Conservation (phyloP, 2,113 vertebrate genomes). For the Taxidea taxus region DNA sequence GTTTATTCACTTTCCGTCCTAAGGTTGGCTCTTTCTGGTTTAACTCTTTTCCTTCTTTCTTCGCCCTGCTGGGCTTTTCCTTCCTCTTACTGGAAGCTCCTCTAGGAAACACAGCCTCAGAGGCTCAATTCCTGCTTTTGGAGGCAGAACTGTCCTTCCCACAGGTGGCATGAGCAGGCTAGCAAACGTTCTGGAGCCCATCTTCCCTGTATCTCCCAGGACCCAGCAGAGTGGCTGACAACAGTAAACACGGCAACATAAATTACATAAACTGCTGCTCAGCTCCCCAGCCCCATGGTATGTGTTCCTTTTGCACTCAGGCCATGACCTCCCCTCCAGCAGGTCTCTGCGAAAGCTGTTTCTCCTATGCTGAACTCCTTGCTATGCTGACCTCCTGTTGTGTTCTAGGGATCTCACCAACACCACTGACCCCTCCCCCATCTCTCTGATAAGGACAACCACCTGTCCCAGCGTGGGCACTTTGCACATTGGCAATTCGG, state of each 20-base stretch:
- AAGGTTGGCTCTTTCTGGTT: not conserved
- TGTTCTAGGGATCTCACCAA: not conserved
- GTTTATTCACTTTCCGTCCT: not conserved
- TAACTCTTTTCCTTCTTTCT: conserved; percentile 5
- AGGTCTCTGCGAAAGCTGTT: not conserved
- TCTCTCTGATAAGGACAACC: not conserved
- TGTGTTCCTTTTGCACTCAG: too few species aligned
- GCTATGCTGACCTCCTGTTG: not conserved
- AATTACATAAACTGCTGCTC: not conserved
- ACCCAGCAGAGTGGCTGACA: not conserved
- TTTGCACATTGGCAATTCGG: not conserved
- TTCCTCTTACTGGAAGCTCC: not conserved
- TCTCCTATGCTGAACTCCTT: not conserved
- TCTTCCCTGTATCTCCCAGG: fast-evolving
- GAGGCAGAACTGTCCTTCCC: not conserved
- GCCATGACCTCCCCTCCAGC: not conserved
- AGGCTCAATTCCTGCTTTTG: not conserved
- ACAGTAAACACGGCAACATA: not conserved
- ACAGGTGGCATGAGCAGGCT: not conserved
- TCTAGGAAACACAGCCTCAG: not conserved
- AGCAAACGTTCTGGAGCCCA: not conserved
- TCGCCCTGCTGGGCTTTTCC: not conserved
- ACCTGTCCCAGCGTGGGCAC: fast-evolving
- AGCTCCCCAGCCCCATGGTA: too few species aligned
- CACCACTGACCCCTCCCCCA: not conserved